A percentile compares a stretch with the other conserved stretches of the same genome.
These are phyloP conservation scores for Proctacanthus coquilletti DNA, from an alignment of 1,140 invertebrate genomes.

Conservation along the genomic window DNA sequence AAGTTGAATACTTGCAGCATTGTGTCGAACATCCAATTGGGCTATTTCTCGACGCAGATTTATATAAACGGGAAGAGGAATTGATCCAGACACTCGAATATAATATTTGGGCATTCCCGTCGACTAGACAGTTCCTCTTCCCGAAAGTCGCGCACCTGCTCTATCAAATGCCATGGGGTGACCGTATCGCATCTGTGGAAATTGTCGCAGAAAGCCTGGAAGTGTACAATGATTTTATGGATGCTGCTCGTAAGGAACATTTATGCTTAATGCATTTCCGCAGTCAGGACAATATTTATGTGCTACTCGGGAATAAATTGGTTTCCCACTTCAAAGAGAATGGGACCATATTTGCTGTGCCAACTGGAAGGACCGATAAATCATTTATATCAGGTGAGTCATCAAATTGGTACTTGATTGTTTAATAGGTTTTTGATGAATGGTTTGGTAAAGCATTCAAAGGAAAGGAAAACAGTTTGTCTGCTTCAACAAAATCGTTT, in stretches of 20 bases:
- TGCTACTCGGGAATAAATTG: constrained; percentile 24
- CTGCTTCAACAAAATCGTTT: too few species aligned
- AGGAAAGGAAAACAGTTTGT: too few species aligned
- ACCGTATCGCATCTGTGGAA: constrained; percentile 26
- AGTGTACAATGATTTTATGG: constrained; percentile 27
- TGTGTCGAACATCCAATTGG: constrained; percentile 20
- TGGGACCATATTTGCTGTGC: constrained; percentile 21
- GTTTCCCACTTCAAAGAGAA: constrained; percentile 22
- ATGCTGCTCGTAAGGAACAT: constrained; percentile 20
- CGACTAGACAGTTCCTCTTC: constrained; percentile 14
- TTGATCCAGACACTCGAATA: constrained; percentile 22
- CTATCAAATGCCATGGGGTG: constrained; percentile 27
- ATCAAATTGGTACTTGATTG: too few species aligned
- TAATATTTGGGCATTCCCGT: constrained; percentile 26
- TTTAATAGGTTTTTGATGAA: too few species aligned
- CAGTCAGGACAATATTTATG: constrained; percentile 23
- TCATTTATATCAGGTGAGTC: constrained; percentile 19
- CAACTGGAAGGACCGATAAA: constrained; percentile 18
- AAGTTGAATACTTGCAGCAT: constrained; percentile 25
- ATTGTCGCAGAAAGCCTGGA: constrained; percentile 21
- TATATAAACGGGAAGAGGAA: constrained; percentile 16
- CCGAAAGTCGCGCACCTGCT: constrained; percentile 24
- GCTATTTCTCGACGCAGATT: constrained; percentile 20
- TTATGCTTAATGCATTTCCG: constrained; percentile 29
- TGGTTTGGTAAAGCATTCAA: too few species aligned